These are phyloP conservation scores for Drosophila azteca DNA, from an alignment of 1,140 invertebrate genomes.

Conservation along the genomic window DNA sequence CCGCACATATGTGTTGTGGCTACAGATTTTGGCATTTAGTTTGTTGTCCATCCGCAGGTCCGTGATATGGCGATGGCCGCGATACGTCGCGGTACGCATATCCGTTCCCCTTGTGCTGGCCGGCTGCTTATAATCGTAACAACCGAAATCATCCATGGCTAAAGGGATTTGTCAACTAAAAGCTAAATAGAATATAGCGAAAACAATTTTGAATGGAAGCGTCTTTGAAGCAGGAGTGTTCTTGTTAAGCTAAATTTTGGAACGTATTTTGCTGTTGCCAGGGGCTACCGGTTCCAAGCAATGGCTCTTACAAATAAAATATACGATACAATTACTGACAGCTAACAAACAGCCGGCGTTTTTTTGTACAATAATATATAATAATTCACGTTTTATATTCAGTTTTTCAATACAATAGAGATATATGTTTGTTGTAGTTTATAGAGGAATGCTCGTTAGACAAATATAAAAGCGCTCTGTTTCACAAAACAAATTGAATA, in stretches of 20 bases:
- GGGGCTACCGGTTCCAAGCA: slow-evolving; percentile 12
- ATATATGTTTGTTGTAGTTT: slow-evolving; percentile 24
- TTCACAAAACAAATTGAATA: slow-evolving; percentile 72
- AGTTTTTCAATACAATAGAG: slow-evolving; percentile 49
- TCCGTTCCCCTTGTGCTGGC: slow-evolving; percentile 39
- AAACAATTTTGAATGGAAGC: background rate
- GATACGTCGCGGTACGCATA: slow-evolving; percentile 70
- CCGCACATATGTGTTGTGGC: slow-evolving; percentile 52
- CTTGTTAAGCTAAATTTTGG: slow-evolving; percentile 26
- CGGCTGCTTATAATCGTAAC: slow-evolving; percentile 71
- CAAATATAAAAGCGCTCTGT: slow-evolving; percentile 74
- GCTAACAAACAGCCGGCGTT: slow-evolving; percentile 17
- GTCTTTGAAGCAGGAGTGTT: background rate
- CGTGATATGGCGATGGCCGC: slow-evolving; percentile 66
- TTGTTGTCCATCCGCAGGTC: slow-evolving; percentile 62
- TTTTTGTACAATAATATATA: slow-evolving; percentile 58
- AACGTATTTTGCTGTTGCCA: slow-evolving; percentile 37
- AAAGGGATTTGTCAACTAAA: slow-evolving; percentile 2
- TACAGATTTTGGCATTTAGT: slow-evolving; percentile 50
- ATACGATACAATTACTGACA: slow-evolving; percentile 29
- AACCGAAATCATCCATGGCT: slow-evolving; percentile 73
- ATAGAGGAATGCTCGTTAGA: slow-evolving; percentile 74
- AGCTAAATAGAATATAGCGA: background rate
- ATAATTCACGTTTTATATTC: slow-evolving; percentile 45
- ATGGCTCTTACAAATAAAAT: background rate